phyloP scores from a whole-genome alignment of 2,113 vertebrate species.

The Crotalus horridus region DNA sequence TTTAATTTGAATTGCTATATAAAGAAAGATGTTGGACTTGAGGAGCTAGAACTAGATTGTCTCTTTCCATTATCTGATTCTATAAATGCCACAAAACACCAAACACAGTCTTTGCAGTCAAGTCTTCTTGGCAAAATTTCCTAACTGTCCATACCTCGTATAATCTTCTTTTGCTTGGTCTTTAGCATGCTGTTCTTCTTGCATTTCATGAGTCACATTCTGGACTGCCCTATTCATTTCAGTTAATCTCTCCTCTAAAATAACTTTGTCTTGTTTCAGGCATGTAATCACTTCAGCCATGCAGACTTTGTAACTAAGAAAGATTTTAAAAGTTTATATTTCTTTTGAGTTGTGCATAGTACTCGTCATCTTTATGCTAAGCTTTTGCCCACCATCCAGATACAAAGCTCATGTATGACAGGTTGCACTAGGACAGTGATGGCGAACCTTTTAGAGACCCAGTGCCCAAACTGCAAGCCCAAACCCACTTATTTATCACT shows the following conservation, averaged over 20 bases:
- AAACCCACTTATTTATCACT: too few relatives aligned
- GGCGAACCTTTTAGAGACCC: too few relatives aligned
- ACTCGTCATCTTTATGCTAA: neutral
- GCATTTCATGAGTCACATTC: slow-evolving; percentile 62
- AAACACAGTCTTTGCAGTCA: neutral
- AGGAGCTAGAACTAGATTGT: neutral
- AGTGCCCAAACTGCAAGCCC: too few relatives aligned
- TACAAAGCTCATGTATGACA: neutral
- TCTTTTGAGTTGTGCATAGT: neutral
- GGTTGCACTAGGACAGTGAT: neutral
- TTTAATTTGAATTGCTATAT: neutral
- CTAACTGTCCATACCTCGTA: slow-evolving; percentile 68
- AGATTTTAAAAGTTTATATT: neutral
- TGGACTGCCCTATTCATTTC: slow-evolving; percentile 60
- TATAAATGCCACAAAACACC: neutral
- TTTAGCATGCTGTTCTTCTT: slow-evolving; percentile 64
- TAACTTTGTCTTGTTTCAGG: slow-evolving; percentile 56
- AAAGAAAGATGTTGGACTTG: neutral
- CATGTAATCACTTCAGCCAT: slow-evolving; percentile 57
- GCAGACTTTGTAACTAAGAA: slow-evolving; percentile 68
- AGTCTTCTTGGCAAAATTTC: neutral
- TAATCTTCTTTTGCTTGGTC: slow-evolving; percentile 71
- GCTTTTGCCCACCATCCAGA: neutral
- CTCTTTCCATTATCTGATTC: neutral
- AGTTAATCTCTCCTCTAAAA: slow-evolving; percentile 68